Conservation (phyloP, 2,113 vertebrate genomes). For the Charina bottae region DNA sequence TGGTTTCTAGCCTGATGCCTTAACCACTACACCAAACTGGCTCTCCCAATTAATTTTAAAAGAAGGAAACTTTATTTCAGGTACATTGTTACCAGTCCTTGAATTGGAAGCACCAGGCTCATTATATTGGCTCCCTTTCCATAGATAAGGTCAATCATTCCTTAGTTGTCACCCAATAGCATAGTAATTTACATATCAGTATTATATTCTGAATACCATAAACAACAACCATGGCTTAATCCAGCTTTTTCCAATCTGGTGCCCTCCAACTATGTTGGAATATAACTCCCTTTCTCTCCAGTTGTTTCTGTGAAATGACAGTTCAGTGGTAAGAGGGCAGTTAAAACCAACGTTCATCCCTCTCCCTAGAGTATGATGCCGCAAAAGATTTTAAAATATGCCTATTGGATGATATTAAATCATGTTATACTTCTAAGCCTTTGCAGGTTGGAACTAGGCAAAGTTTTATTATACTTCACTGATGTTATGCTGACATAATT, state of each 20-base stretch:
- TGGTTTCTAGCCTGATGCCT: no score
- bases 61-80: background rate
- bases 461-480: background rate
- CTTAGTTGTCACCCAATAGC: background rate
- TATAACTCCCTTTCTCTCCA: background rate
- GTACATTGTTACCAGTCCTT: background rate
- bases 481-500: background rate
- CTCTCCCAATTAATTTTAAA: background rate
- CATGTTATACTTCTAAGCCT: background rate
- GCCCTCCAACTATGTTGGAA: background rate
- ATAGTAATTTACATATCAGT: background rate
- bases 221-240: background rate
- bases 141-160: background rate
- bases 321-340: background rate
- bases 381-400: background rate
- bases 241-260: background rate
- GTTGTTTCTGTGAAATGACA: background rate
- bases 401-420: slow-evolving; percentile 2
- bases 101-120: background rate
- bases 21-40: no score
- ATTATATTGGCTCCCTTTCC: background rate
- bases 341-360: background rate
- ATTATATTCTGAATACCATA: background rate
- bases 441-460: background rate
- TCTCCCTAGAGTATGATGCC: background rate